Base-by-base conservation (phyloP, 1,140 invertebrate species). In the Carcinoscorpius rotundicauda region DNA sequence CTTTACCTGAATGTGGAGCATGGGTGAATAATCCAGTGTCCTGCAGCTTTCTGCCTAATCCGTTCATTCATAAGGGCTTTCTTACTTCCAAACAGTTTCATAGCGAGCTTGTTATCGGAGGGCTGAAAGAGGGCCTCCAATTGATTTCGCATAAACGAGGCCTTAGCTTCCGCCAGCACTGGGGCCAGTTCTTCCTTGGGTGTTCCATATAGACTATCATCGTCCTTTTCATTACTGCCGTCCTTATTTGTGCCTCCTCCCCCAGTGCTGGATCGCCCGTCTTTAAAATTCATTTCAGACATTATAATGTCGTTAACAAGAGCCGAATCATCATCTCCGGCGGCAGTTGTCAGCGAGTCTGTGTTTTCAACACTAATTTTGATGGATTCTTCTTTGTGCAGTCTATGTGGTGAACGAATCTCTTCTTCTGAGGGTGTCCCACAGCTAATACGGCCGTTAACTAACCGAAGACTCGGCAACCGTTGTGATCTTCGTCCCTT, bases 21-120 rank as follows among this genome's bases (percentile, higher is more conserved):
- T 71, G 91, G 91, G 86, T 94, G 91, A 79, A 93, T 93, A 77
- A 94, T 89, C 90, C 91, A 93, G 78, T 93, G 89, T 71, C 91
- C 91, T 66, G 89, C 88, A 73, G 89, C 89, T 79, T 93, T 93
- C 81, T 94, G 91, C 78, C 91, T 81, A 78, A 93, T 93, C 73
- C 91, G 80, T 82, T 95, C 92, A 79, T 94, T 94, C 88, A 95
- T 93, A 4, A 75, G 84, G 53, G 91, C 92, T 80, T 96, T 96
- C 79, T 94, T 93, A 75, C 89, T 92, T 74, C 92, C 92, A 82
- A 94, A 96, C 68, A 96, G 84, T 79, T 96, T 96, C 92, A 96
- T 96, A 69, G 92, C 91, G 76, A 96, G 81, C 80, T 93, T 93
- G 84, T 96, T 96, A 82, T 93, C 91, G 68, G 92, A 94, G 69